Conservation (phyloP, 2,113 vertebrate genomes). For the Otocyon megalotis region DNA sequence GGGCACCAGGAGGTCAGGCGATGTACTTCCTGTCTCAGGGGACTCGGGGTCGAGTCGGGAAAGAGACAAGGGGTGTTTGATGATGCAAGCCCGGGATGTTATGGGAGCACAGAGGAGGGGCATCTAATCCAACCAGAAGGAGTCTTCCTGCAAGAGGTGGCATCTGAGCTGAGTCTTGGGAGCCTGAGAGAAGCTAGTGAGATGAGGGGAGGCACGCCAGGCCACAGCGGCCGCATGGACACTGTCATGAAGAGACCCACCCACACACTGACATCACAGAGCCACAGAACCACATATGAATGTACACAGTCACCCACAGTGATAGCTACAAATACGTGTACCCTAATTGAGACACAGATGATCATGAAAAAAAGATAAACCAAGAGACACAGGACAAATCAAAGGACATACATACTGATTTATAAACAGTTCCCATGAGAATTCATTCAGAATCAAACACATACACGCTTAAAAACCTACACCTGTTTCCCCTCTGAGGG, state of each 20-base stretch:
- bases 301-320: background rate
- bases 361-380: background rate
- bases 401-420: background rate
- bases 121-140: background rate
- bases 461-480: background rate
- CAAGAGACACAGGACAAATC: background rate
- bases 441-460: slow-evolving; percentile 3
- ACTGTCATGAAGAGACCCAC: background rate
- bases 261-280: background rate
- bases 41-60: background rate
- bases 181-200: background rate
- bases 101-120: background rate
- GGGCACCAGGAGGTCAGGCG: background rate
- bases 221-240: background rate
- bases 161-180: background rate
- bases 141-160: background rate
- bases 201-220: background rate
- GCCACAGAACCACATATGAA: background rate
- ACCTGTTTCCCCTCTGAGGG: background rate
- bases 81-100: background rate
- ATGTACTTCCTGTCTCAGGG: background rate
- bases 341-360: background rate
- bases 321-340: background rate
- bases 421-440: background rate
- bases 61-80: background rate